Evolutionary conservation across 2,888 invertebrate species (phyloP), one percentile per base, ranked within the genome.

Genomic region (Ferrisia virgata): DNA sequence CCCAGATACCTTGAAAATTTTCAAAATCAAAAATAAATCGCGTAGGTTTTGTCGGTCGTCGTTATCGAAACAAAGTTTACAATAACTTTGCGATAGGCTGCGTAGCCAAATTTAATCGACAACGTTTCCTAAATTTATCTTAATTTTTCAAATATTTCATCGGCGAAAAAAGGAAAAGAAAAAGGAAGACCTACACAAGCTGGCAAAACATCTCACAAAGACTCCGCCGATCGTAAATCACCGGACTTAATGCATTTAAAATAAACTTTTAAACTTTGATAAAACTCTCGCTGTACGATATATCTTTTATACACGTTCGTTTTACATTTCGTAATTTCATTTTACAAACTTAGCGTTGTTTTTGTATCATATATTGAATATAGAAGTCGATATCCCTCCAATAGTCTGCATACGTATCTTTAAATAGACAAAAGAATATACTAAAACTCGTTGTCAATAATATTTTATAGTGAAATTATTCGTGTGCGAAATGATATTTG

Each of bases 171-270:
- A 28, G 53, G 4, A 64, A 64, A 64, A 64, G 28, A 64, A 64
- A 64, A 64, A 64, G 64, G 64, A 64, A 64, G 64, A 64, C 64
- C 64, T 64, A 64, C 15, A 64, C 64, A 28, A 64, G 64, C 64
- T 64, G 64, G 64, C 64, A 64, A 64, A 64, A 8, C 64, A 64
- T 64, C 28, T 31, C 28, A 64, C 64, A 64, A 64, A 64, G 64
- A 28, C 64, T 64, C 15, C 15, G 64, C 64, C 64, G 28, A 64
- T 64, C 64, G 64, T 64, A 64, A 64, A 64, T 64, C 64, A 28
- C 64, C 64, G 64, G 64, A 64, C 64, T 28, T 64, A 64, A 64
- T 64, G 64, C 64, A 64, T 64, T 64, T 64, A 64, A 64, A 64
- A 64, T 64, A 64, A 64, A 64, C 64, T 64, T 64, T 64, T 31